Evolutionary conservation across 2,888 invertebrate genomes (phyloP).

Genomic region (Lepidocyrtinus sp.): DNA sequence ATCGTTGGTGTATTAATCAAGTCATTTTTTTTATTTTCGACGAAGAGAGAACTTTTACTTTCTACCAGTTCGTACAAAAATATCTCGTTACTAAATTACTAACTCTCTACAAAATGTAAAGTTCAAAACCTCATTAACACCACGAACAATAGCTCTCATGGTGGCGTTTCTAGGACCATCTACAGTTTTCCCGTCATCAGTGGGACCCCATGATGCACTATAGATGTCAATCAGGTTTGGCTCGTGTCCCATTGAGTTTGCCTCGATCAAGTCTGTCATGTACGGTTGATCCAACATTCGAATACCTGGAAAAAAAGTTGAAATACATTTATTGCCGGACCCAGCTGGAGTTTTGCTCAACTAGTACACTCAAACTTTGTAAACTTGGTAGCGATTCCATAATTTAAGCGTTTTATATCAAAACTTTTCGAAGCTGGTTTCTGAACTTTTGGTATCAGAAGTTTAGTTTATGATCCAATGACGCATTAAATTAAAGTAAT

Average conservation of each 20-base stretch:
- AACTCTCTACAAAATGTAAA: background rate
- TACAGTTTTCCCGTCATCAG: conserved; percentile 83
- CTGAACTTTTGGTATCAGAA: too few species aligned
- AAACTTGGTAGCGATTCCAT: too few species aligned
- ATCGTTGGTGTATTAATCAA: too few species aligned
- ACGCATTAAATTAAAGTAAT: too few species aligned
- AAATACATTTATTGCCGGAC: too few species aligned
- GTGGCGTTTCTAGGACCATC: conserved; percentile 98
- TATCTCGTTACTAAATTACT: background rate
- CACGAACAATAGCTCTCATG: conserved; percentile 94
- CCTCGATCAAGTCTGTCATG: conserved; percentile 99
- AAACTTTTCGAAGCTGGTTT: too few species aligned
- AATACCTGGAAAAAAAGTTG: conserved; percentile 82
- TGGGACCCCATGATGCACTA: conserved; percentile 98
- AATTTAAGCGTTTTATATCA: too few species aligned
- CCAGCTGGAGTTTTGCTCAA: too few species aligned
- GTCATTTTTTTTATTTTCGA: background rate
- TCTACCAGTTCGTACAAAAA: too few species aligned
- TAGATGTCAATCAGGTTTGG: conserved; percentile 99
- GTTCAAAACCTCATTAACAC: conserved; percentile 85
- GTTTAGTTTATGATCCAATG: too few species aligned
- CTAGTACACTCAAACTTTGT: too few species aligned
- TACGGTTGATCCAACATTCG: conserved; percentile 98
- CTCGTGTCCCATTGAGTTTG: conserved; percentile 92
- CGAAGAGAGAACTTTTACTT: too few species aligned